These are phyloP conservation scores for Patagioenas fasciata DNA, from an alignment of 2,113 vertebrate genomes.

Conservation along the genomic window DNA sequence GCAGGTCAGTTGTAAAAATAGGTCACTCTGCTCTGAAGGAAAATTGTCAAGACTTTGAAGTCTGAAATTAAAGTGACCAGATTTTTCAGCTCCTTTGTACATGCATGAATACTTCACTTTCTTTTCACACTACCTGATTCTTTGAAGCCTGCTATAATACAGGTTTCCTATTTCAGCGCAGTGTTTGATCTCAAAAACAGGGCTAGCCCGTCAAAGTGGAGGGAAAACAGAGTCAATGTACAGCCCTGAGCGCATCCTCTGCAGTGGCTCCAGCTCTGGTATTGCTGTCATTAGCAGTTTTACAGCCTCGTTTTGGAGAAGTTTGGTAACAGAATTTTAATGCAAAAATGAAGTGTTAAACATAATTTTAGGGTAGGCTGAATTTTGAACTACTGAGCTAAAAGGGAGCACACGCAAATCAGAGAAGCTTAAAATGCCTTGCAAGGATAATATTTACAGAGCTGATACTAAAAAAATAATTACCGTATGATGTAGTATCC, in stretches of 20 bases:
- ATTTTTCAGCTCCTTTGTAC: slow-evolving; percentile 23
- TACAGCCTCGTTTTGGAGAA: neutral
- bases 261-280: neutral
- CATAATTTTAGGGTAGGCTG: neutral
- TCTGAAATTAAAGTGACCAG: slow-evolving; percentile 19
- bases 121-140: neutral
- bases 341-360: slow-evolving; percentile 25
- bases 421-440: slow-evolving; percentile 10
- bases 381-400: slow-evolving; percentile 13
- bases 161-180: neutral
- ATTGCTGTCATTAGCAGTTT: neutral
- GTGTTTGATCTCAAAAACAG: slow-evolving; percentile 34
- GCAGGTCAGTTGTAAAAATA: slow-evolving; percentile 23
- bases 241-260: neutral
- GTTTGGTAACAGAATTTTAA: neutral
- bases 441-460: slow-evolving; percentile 18
- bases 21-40: neutral
- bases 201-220: neutral
- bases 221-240: neutral
- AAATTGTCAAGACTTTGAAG: slow-evolving; percentile 38
- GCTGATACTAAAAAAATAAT: slow-evolving; percentile 7
- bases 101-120: neutral
- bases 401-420: neutral
- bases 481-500: neutral
- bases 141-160: slow-evolving; percentile 24